Base-by-base conservation (phyloP, 2,888 invertebrate genomes). In the Microctonus hyperodae region DNA sequence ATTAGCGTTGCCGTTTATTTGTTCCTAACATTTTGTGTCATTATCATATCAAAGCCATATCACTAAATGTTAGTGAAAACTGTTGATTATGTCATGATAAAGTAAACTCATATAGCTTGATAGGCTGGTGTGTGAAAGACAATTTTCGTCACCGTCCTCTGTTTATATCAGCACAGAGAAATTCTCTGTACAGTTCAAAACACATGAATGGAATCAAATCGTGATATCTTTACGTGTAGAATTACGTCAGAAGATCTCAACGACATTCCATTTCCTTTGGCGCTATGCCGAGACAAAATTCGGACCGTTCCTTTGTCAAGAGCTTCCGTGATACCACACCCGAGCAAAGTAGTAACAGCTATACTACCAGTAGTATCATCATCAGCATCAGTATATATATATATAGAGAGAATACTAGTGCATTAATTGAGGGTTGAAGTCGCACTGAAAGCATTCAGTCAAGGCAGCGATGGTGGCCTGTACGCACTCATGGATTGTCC, bases 341-440 rank as follows among this genome's bases (percentile, higher is more conserved):
- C 16, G 10, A 48, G 31, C 44, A 28, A 40, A 33, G 64, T 25
- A 44, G 22, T 25, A 44, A 28, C 31, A 64, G 57, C 44, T 10
- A 44, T 22, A 23, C 28, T 11, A 63, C n/a, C 20, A 48, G 20
- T n/a, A 16, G 44, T 20, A 16, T 9, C 44, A 16, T 9, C 44
- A 44, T 44, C 44, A 44, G 7, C 16, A 44, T 44, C 44, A 44
- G 44, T 44, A 16, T 20, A 44, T 16, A 5, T 20, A 9, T 44
- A 16, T 20, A 44, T 16, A 5, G 20, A 9, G 20, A 16, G 44
- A 44, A 44, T 44, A 9, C 20, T 44, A n/a, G 23, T 22, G 64
- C 31, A 64, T 57, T 64, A 64, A 64, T 64, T 51, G 64, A n/a
- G 64, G 56, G 48, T 40, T 64, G 58, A 33, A 64, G 64, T 64